These are phyloP conservation scores for Sphaeridia pumilis DNA, from an alignment of 2,888 invertebrate genomes.

Conservation along the genomic window DNA sequence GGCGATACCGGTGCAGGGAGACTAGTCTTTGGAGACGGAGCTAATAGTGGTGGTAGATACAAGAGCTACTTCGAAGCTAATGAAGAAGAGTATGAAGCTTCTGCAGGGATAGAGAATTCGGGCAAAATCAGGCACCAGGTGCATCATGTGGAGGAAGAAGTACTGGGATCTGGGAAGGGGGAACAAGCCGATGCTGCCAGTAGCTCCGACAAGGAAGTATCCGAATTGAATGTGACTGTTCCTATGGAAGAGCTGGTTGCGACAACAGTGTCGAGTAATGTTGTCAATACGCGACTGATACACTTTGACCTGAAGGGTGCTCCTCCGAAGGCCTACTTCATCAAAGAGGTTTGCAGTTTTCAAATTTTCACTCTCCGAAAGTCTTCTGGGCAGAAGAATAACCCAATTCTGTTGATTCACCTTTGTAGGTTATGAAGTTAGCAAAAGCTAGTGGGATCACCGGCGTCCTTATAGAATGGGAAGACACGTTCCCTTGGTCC, in stretches of 20 bases:
- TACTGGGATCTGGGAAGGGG: not conserved
- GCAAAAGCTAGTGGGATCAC: constrained; percentile 61
- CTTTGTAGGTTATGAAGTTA: constrained; percentile 43
- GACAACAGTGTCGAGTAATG: constrained; percentile 23
- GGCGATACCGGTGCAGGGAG: not conserved
- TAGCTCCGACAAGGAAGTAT: too few species aligned
- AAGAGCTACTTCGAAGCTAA: constrained; percentile 9
- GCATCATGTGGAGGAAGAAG: constrained; percentile 12
- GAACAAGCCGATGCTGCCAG: not conserved
- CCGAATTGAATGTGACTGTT: constrained; percentile 2
- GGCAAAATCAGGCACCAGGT: constrained; percentile 15
- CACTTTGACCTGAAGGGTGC: constrained; percentile 67
- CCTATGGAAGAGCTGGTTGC: constrained; percentile 24
- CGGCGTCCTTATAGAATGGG: constrained; percentile 74
- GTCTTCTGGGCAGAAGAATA: too few species aligned
- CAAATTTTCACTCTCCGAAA: too few species aligned
- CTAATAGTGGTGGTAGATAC: constrained; percentile 1
- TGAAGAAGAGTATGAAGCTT: constrained; percentile 13
- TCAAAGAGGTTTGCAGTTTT: too few species aligned
- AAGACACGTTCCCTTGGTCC: constrained; percentile 74
- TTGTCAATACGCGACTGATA: constrained; percentile 45
- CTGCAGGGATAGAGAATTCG: not conserved
- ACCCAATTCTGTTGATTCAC: not conserved
- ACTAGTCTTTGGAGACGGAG: not conserved
- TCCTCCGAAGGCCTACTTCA: constrained; percentile 51